Conservation (phyloP, 2,888 invertebrate species). For the Eupelmus urozonus region DNA sequence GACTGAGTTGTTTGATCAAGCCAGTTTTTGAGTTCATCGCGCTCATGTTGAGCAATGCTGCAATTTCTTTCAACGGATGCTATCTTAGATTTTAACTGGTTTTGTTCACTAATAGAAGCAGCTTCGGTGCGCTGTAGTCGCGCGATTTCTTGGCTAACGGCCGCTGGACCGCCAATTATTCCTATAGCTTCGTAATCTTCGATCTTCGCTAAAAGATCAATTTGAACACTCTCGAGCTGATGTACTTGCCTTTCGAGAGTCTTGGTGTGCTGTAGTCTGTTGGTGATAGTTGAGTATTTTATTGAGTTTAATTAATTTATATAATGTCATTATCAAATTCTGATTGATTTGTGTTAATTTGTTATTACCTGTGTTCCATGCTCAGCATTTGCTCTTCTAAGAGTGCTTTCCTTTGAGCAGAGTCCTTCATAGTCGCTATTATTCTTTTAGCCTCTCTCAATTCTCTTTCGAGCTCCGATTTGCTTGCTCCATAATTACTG, state of each 20-base stretch:
- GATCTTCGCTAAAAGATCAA: constrained; percentile 81
- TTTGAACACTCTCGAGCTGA: constrained; percentile 82
- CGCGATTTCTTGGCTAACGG: constrained; percentile 82
- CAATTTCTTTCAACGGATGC: constrained; percentile 80
- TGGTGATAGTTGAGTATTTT: no score
- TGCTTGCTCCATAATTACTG: constrained; percentile 67
- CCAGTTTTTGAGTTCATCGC: constrained; percentile 82
- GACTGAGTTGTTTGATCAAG: constrained; percentile 81
- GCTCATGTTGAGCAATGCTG: constrained; percentile 66
- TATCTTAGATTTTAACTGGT: constrained; percentile 80
- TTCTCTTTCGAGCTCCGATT: constrained; percentile 83
- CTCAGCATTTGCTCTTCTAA: constrained; percentile 87
- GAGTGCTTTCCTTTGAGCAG: constrained; percentile 85
- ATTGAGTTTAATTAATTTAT: background rate
- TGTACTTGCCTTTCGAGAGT: constrained; percentile 79
- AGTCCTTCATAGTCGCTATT: constrained; percentile 82
- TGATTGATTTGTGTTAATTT: background rate
- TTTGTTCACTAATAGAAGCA: constrained; percentile 82
- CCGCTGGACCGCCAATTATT: constrained; percentile 78
- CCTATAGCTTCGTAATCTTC: constrained; percentile 78
- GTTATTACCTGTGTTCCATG: constrained; percentile 80
- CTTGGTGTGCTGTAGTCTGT: constrained; percentile 71
- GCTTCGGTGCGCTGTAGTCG: constrained; percentile 84
- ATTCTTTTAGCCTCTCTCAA: constrained; percentile 82
- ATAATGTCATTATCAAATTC: no score